These are phyloP conservation scores for Capitulum mitella DNA, from an alignment of 2,888 invertebrate species.

Conservation along the genomic window DNA sequence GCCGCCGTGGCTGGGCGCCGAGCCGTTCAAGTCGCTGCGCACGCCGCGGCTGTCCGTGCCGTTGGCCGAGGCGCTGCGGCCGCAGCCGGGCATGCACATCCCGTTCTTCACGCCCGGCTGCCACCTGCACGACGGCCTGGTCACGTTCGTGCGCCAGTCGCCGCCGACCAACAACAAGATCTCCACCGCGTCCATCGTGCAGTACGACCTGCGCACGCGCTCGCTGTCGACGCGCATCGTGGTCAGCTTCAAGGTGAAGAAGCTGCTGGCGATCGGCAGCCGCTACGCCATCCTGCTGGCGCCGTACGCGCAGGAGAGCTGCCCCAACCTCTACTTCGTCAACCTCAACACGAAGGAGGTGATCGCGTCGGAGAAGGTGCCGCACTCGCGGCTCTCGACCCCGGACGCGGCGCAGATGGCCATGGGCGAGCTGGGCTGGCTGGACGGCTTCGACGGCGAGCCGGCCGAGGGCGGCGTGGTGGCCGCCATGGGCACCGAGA, in stretches of 20 bases:
- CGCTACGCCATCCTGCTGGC: slow-evolving; percentile 33
- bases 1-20: slow-evolving; percentile 10
- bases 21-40: slow-evolving; percentile 7
- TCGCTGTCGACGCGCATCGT: slow-evolving; percentile 26
- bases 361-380: slow-evolving; percentile 20
- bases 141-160: slow-evolving; percentile 6
- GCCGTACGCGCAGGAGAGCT: slow-evolving; percentile 22
- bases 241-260: slow-evolving; percentile 33
- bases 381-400: slow-evolving; percentile 33
- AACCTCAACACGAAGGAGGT: slow-evolving; percentile 12
- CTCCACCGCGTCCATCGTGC: slow-evolving; percentile 27
- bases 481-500: slow-evolving; percentile 22
- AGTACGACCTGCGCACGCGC: slow-evolving; percentile 30
- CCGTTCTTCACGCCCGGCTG: slow-evolving; percentile 27
- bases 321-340: slow-evolving; percentile 18
- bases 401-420: slow-evolving; percentile 35
- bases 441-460: slow-evolving; percentile 30
- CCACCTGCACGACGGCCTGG: not conserved
- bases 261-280: slow-evolving; percentile 33
- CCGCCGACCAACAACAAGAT: slow-evolving; percentile 11
- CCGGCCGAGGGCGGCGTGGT: not conserved
- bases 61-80: slow-evolving; percentile 2
- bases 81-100: slow-evolving; percentile 12
- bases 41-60: slow-evolving; percentile 11
- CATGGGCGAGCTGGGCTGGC: slow-evolving; percentile 33